These are phyloP conservation scores for Equus przewalskii DNA, from an alignment of 2,113 vertebrate genomes.

Conservation along the genomic window DNA sequence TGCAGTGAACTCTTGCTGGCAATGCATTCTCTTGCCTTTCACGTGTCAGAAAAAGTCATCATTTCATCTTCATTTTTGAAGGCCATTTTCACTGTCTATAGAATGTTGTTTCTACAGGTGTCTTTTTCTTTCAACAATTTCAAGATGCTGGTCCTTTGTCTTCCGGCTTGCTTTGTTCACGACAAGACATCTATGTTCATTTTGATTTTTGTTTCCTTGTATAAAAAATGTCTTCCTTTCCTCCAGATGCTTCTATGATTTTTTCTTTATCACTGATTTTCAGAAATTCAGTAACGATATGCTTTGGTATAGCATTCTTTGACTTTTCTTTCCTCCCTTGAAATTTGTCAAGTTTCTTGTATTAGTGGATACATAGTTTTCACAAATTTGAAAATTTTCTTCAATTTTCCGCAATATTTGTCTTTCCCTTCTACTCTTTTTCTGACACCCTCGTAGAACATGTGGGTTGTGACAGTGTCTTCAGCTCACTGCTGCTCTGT, in stretches of 20 bases:
- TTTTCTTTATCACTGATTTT: not conserved
- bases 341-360: not conserved
- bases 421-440: not conserved
- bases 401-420: not conserved
- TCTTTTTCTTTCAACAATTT: not conserved
- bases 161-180: not conserved
- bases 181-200: not conserved
- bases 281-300: not conserved
- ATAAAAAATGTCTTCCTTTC: not conserved
- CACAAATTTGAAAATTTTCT: not conserved
- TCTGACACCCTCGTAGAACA: too few species aligned
- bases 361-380: not conserved
- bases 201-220: not conserved
- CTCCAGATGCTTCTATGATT: not conserved
- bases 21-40: not conserved
- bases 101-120: not conserved
- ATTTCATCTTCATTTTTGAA: not conserved
- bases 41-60: not conserved
- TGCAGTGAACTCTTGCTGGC: not conserved
- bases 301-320: not conserved
- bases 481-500: not conserved
- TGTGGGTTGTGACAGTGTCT: too few species aligned
- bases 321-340: not conserved
- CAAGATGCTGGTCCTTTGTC: not conserved
- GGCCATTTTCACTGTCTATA: not conserved